Percentiles rank a stretch among this genome's conserved stretches.
phyloP scores from a whole-genome alignment of 2,888 invertebrate species.

The Alentia gelatinosa region DNA sequence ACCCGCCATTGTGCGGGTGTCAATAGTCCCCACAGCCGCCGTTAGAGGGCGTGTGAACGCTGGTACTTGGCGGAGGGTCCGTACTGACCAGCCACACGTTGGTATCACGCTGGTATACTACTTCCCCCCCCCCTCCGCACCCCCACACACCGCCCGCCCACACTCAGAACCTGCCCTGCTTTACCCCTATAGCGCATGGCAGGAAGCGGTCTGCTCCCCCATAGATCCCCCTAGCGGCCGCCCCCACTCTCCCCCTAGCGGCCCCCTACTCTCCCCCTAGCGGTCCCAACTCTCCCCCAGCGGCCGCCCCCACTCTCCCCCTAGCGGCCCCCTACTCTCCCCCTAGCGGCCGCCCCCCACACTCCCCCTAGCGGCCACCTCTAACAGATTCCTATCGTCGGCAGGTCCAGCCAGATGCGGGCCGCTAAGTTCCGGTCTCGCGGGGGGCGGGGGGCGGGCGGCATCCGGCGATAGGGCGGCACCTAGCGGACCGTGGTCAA shows the following conservation, averaged over 20 bases:
- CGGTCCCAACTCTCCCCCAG: not conserved
- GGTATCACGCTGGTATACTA: not conserved
- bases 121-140: not conserved
- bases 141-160: not conserved
- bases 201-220: too few species aligned
- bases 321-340: too few species aligned
- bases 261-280: too few species aligned
- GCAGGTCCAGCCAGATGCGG: not conserved
- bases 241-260: too few species aligned
- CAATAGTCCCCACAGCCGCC: not conserved
- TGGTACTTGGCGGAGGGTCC: not conserved
- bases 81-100: not conserved
- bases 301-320: too few species aligned
- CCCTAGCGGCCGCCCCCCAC: not conserved
- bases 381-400: not conserved
- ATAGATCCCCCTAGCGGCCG: too few species aligned
- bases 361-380: not conserved
- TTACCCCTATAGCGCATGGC: not conserved
- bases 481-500: not conserved
- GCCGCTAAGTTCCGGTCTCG: not conserved
- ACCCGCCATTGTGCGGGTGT: not conserved
- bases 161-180: too few species aligned
- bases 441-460: not conserved
- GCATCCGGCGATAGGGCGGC: not conserved
- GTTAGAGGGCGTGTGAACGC: not conserved